Percentiles rank a stretch among this genome's conserved stretches.
These are phyloP conservation scores for Nothoprocta perdicaria DNA, from an alignment of 2,113 vertebrate species.

Conservation along the genomic window DNA sequence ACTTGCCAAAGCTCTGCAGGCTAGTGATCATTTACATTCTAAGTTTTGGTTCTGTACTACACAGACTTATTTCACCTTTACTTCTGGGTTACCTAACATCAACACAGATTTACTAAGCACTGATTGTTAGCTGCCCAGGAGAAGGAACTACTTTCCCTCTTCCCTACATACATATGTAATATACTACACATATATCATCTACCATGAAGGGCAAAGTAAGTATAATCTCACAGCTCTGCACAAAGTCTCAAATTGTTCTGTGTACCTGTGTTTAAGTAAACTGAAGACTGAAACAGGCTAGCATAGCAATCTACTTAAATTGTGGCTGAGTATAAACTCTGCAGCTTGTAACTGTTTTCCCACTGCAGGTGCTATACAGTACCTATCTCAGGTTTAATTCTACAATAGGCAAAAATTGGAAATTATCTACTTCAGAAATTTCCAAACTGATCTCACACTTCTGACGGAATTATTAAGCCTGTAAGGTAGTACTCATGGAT, in stretches of 20 bases:
- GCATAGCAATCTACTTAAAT: background rate
- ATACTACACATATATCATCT: background rate
- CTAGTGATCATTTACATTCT: too few relatives aligned
- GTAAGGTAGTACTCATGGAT: background rate
- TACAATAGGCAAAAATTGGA: background rate
- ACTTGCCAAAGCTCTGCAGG: background rate
- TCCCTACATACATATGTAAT: too few relatives aligned
- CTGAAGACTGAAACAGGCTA: background rate
- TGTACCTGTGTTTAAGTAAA: background rate
- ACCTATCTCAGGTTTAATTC: background rate
- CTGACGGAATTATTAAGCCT: background rate
- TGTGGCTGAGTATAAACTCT: background rate
- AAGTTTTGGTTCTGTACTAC: background rate
- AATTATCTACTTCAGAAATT: background rate
- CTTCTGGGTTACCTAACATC: background rate
- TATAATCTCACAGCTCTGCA: background rate
- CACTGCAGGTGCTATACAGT: background rate
- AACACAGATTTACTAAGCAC: background rate
- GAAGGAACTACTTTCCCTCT: background rate
- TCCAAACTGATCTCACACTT: background rate
- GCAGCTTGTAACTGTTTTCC: background rate
- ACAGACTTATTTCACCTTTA: background rate
- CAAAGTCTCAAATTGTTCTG: background rate
- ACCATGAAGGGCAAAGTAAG: too few relatives aligned
- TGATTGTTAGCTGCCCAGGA: background rate